These are phyloP conservation scores for Vanessa tameamea DNA, from an alignment of 1,140 invertebrate genomes.

Conservation along the genomic window DNA sequence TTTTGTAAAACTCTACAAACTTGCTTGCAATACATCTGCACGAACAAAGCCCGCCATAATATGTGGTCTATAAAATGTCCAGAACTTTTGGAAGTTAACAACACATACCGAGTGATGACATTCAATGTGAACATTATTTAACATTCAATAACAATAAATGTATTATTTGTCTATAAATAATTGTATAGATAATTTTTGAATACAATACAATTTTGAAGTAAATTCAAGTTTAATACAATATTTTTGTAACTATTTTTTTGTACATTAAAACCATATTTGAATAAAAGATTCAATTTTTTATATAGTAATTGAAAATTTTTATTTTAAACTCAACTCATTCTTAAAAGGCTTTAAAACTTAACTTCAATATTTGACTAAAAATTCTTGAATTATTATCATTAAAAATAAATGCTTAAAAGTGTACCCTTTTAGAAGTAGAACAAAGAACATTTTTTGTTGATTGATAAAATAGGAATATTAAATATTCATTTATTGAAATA, in stretches of 20 bases:
- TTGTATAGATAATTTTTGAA: no score
- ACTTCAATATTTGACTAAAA: not conserved
- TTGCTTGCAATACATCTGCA: not conserved
- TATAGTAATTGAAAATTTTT: not conserved
- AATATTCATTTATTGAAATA: not conserved
- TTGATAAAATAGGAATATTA: not conserved
- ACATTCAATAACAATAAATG: conserved; percentile 1
- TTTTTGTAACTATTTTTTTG: not conserved
- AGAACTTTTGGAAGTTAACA: not conserved
- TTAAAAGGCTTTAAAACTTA: conserved; percentile 1
- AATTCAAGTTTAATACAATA: not conserved
- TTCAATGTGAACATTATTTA: not conserved
- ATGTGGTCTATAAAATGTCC: not conserved
- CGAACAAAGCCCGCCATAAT: not conserved
- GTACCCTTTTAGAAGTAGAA: not conserved
- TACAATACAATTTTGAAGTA: not conserved
- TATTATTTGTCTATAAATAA: no score
- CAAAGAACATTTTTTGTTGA: not conserved
- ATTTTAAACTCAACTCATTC: not conserved
- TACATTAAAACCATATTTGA: not conserved
- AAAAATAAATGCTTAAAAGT: not conserved
- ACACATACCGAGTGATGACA: not conserved
- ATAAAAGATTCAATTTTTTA: not conserved
- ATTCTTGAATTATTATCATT: not conserved
- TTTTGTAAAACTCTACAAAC: conserved; percentile 5